Evolutionary conservation across 2,888 invertebrate species (phyloP).

Genomic region (Furcula furcula): DNA sequence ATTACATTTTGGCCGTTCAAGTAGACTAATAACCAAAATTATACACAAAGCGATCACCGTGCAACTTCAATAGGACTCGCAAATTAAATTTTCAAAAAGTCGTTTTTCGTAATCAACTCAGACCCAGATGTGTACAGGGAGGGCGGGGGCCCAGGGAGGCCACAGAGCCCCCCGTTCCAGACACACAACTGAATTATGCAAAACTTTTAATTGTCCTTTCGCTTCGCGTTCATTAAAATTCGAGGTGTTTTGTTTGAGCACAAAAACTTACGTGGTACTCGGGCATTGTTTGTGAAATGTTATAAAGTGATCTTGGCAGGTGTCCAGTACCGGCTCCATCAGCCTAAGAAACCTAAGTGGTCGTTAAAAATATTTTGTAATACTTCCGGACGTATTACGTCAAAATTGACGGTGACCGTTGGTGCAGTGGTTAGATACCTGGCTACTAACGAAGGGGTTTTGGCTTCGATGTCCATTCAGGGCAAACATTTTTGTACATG

Average conservation of each 20-base stretch:
- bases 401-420: no score
- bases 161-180: conserved; percentile 26
- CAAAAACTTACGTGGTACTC: conserved; percentile 37
- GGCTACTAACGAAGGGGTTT: no score
- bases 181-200: conserved; percentile 57
- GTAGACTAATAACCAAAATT: conserved; percentile 5
- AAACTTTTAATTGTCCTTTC: conserved; percentile 65
- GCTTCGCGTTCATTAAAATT: conserved; percentile 63
- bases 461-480: no score
- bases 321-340: no score
- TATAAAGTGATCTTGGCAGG: conserved; percentile 16
- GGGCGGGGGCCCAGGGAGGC: neutral
- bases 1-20: neutral
- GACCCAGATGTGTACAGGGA: conserved; percentile 33
- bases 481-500: no score
- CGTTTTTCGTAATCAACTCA: conserved; percentile 44
- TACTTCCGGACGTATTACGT: no score
- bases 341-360: no score
- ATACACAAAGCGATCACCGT: conserved; percentile 36
- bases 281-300: conserved; percentile 17
- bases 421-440: no score
- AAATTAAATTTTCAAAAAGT: conserved; percentile 53
- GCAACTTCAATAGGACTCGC: conserved; percentile 36
- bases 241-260: conserved; percentile 51
- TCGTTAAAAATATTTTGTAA: no score